Percentiles rank a stretch among this genome's conserved stretches.
Evolutionary conservation across 2,113 vertebrate species (phyloP).

Genomic region (Actenoides lindsayi): DNA sequence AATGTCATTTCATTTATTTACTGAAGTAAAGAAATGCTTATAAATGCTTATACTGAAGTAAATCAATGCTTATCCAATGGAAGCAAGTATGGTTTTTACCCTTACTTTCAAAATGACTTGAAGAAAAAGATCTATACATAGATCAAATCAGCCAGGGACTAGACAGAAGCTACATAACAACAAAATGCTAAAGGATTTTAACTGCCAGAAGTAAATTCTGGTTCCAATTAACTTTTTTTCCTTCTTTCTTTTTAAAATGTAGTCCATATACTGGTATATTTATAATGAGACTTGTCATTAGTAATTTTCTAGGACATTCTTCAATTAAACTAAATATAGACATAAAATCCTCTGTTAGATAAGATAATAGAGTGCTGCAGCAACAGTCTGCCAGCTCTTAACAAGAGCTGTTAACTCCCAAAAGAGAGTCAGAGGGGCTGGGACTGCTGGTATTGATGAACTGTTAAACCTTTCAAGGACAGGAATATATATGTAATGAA

Average conservation of each 20-base stretch:
- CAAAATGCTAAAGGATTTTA: neutral
- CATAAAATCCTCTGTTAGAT: neutral
- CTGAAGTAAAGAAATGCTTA: neutral
- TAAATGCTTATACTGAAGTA: neutral
- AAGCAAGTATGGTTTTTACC: neutral
- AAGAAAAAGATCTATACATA: neutral
- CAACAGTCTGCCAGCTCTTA: neutral
- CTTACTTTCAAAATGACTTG: neutral
- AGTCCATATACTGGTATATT: neutral
- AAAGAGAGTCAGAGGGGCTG: neutral
- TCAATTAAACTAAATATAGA: conserved; percentile 39
- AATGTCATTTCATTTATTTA: neutral
- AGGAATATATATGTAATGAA: neutral
- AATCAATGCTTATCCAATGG: neutral
- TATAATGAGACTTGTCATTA: neutral
- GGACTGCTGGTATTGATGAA: neutral
- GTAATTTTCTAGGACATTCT: neutral
- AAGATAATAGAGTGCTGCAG: neutral
- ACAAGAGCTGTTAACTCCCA: neutral
- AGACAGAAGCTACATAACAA: neutral
- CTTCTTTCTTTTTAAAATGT: neutral
- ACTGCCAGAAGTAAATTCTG: neutral
- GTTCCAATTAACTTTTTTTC: neutral
- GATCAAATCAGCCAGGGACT: neutral
- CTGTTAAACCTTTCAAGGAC: neutral